A percentile compares a stretch with the other conserved stretches of the same genome.
Conservation (phyloP, 2,797 vertebrate genomes). For the Micromesistius poutassou region DNA sequence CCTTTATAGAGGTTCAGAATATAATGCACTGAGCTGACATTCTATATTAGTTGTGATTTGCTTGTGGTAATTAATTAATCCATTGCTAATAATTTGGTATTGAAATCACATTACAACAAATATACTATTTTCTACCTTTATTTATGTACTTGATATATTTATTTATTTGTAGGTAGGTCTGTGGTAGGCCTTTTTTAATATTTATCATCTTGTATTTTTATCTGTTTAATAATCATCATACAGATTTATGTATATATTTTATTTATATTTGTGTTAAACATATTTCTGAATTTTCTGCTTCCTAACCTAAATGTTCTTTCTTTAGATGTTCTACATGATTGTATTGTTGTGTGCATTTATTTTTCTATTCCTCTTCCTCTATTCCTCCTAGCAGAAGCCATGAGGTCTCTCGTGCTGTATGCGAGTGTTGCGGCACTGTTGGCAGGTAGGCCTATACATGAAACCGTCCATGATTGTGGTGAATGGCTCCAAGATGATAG, state of each 20-base stretch:
- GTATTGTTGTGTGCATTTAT: background rate
- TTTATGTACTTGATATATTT: background rate
- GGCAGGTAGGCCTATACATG: background rate
- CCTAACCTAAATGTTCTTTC: background rate
- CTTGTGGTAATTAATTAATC: background rate
- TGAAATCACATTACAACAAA: background rate
- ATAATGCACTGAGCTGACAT: too few species aligned
- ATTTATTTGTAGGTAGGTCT: background rate
- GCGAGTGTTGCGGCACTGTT: background rate
- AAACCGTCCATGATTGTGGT: background rate
- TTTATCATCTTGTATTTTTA: background rate
- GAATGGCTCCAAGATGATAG: background rate
- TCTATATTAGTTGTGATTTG: background rate
- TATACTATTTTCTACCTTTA: background rate
- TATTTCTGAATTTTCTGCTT: background rate
- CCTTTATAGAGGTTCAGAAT: too few species aligned
- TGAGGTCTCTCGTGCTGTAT: background rate
- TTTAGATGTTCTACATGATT: background rate
- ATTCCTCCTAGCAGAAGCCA: background rate
- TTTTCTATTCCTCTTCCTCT: background rate
- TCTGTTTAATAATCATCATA: background rate
- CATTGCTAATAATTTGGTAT: background rate
- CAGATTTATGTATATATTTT: background rate
- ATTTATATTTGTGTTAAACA: background rate
- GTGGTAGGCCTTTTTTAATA: background rate